These are phyloP conservation scores for Diorhabda elongata DNA, from an alignment of 1,140 invertebrate genomes.

Conservation along the genomic window DNA sequence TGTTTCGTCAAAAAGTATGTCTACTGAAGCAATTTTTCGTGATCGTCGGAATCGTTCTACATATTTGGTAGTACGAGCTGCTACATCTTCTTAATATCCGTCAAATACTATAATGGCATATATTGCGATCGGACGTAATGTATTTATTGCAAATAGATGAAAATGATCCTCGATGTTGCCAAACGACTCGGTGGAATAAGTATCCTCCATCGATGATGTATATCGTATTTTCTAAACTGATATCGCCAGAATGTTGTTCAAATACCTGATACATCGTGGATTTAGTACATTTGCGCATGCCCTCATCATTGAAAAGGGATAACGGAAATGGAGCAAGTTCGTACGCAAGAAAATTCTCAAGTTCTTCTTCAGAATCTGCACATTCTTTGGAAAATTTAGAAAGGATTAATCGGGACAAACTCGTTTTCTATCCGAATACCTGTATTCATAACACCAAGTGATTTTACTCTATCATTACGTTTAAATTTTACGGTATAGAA, in stretches of 20 bases:
- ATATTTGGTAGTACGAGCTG: not conserved
- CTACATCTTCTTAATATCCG: not conserved
- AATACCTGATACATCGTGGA: conserved; percentile 3
- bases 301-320: conserved; percentile 1
- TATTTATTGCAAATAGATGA: conserved; percentile 33
- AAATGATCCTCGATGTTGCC: conserved; percentile 41
- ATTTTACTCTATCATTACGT: not conserved
- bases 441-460: not conserved
- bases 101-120: too few relatives aligned
- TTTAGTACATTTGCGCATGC: not conserved
- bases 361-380: not conserved
- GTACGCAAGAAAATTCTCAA: not conserved
- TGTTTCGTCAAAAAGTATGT: not conserved
- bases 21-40: not conserved
- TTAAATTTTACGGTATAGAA: not conserved
- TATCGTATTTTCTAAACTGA: conserved; percentile 11
- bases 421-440: not conserved
- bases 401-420: not conserved
- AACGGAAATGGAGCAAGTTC: not conserved
- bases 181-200: conserved; percentile 29
- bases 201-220: conserved; percentile 39
- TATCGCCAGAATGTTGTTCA: not conserved
- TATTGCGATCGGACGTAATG: too few relatives aligned
- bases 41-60: not conserved
- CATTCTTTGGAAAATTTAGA: conserved; percentile 5